These are phyloP conservation scores for Perodicticus potto DNA, from an alignment of 2,797 vertebrate genomes.

Conservation along the genomic window DNA sequence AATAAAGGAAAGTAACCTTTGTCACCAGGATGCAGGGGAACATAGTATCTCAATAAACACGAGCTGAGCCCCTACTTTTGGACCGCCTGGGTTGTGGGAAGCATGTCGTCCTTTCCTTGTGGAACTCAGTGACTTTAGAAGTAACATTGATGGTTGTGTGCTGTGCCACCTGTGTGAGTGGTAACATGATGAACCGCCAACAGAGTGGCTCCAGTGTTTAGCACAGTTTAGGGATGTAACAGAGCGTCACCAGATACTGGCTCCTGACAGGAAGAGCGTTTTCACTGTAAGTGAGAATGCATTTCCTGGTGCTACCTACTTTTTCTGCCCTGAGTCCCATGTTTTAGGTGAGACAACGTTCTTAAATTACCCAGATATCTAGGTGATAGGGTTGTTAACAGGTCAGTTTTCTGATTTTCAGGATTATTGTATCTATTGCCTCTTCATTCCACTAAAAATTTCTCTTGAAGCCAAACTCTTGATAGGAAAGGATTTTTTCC, in stretches of 20 bases:
- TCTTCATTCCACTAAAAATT: neutral
- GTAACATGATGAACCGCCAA: neutral
- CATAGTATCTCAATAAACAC: neutral
- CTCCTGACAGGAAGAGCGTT: neutral
- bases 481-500: conserved; percentile 20
- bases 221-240: neutral
- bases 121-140: neutral
- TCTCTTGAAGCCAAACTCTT: neutral
- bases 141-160: neutral
- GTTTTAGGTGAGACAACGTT: neutral
- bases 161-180: conserved; percentile 60
- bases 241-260: neutral
- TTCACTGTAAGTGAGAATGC: conserved; percentile 1
- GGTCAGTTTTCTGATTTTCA: conserved; percentile 12
- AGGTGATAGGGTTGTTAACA: neutral
- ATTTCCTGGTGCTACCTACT: neutral
- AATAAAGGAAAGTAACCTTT: neutral
- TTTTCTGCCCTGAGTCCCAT: neutral
- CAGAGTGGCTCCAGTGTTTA: neutral
- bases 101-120: neutral
- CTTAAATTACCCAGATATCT: neutral
- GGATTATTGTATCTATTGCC: neutral
- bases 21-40: neutral
- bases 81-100: neutral
- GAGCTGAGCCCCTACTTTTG: neutral